Base-by-base conservation (phyloP, 2,797 vertebrate species). In the Siniperca undulata region DNA sequence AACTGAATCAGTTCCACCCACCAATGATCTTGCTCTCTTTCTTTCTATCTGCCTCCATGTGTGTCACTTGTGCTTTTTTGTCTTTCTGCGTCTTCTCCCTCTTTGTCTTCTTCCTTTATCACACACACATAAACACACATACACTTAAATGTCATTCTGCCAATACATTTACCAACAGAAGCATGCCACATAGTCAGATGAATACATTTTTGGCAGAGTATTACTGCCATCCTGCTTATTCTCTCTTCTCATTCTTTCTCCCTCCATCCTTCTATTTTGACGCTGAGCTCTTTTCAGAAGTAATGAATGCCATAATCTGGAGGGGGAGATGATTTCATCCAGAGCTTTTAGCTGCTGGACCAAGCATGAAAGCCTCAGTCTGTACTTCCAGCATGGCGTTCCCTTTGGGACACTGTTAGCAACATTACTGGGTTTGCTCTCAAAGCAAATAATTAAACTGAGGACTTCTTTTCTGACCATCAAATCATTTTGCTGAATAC, bases 261-360 rank as follows among this genome's bases (percentile, higher is more conserved):
- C 4, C 64, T 34, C 69, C 74, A 1, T 85, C 74, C 44, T 34
- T 65, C 16, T 76, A 64, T 71, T 79, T 85, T 89, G 69, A 81
- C 1, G 48, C 73, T 22, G 50, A 74, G 78, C 79, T 82, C 88
- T 80, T 85, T 90, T 92, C 83, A 88, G 72, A 89, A 86, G 84
- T 87, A 90, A 89, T 89, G 86, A 90, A 87, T 86, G 84, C 80
- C 56, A 74, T 91, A 90, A 92, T 93, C 81, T 84, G 83, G 61
- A 86, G 71, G 53, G 84, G 84, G 81, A 75, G 86, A 87, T 69
- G 70, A 86, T 88, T 91, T 84, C 81, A 90, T 86, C 77, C 85
- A 69, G 74, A 84, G 88, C 86, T 91, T 87, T 91, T 87, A 90
- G 90, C 88, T 65, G 74, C 81, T 84, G 85, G 88, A 89, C 88